Conservation (phyloP, 2,113 vertebrate genomes). For the Talpa occidentalis region DNA sequence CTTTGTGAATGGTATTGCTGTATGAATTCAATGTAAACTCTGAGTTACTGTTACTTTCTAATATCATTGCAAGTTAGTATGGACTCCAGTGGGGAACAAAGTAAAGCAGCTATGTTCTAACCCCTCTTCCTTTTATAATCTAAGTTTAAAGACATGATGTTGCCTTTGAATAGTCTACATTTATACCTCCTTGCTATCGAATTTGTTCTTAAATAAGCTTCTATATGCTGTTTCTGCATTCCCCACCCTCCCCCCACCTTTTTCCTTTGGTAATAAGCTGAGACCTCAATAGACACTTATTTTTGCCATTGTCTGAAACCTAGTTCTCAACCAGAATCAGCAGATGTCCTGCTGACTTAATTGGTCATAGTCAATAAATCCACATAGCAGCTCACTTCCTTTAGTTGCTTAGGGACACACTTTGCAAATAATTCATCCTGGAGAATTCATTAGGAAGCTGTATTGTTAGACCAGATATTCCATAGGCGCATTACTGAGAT, state of each 20-base stretch:
- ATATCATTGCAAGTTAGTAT: fast-evolving
- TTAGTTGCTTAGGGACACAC: not conserved
- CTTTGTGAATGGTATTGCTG: too few species aligned
- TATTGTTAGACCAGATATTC: not conserved
- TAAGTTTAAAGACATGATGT: not conserved
- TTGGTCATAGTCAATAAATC: not conserved
- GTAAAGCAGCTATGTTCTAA: not conserved
- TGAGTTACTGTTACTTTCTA: not conserved
- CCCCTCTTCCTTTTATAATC: not conserved
- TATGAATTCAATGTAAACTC: not conserved
- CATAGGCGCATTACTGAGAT: not conserved
- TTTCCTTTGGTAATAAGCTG: not conserved
- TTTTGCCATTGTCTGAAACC: constrained; percentile 46
- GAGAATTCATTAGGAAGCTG: not conserved
- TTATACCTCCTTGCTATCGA: not conserved
- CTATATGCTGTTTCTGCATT: not conserved
- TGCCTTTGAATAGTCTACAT: not conserved
- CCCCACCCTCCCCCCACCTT: not conserved
- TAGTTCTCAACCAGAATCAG: constrained; percentile 37
- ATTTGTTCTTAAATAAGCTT: not conserved
- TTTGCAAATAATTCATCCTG: not conserved
- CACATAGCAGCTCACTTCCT: not conserved
- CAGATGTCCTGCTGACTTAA: constrained; percentile 47
- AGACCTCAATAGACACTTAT: not conserved
- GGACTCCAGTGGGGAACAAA: not conserved